A percentile compares a stretch with the other conserved stretches of the same genome.
Conservation (phyloP, 2,888 invertebrate species). For the Alsophila aescularia region DNA sequence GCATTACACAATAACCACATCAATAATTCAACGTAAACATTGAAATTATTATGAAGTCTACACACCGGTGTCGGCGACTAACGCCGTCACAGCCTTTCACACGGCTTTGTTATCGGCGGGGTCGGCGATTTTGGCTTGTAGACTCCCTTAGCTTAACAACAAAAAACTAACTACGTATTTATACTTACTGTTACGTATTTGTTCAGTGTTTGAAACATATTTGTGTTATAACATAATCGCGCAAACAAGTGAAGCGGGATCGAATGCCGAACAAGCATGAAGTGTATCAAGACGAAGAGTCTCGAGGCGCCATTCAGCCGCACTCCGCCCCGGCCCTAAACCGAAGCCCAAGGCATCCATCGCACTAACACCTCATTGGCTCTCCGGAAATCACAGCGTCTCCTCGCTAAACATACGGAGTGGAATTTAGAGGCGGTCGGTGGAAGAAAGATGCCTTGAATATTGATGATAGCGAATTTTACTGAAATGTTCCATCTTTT, state of each 20-base stretch:
- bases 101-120: too few relatives aligned
- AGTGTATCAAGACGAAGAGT: conserved; percentile 50
- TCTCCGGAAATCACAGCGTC: conserved; percentile 25
- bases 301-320: conserved; percentile 52
- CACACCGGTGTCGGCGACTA: too few relatives aligned
- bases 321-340: conserved; percentile 62
- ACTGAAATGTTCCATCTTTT: too few relatives aligned
- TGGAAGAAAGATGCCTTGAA: too few relatives aligned
- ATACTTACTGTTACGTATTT: too few relatives aligned
- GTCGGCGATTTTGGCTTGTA: too few relatives aligned
- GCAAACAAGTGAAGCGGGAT: not conserved
- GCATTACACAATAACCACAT: not conserved
- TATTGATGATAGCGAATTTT: too few relatives aligned
- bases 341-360: conserved; percentile 82
- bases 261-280: conserved; percentile 45
- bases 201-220: conserved; percentile 32
- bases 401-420: conserved; percentile 8
- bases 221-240: conserved; percentile 4
- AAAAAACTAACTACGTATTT: too few relatives aligned
- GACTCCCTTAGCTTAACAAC: too few relatives aligned
- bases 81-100: too few relatives aligned
- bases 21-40: not conserved
- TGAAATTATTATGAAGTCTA: too few relatives aligned
- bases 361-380: conserved; percentile 47
- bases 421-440: too few relatives aligned